Base-by-base conservation (phyloP, 2,888 invertebrate species). In the Dione vanillae region DNA sequence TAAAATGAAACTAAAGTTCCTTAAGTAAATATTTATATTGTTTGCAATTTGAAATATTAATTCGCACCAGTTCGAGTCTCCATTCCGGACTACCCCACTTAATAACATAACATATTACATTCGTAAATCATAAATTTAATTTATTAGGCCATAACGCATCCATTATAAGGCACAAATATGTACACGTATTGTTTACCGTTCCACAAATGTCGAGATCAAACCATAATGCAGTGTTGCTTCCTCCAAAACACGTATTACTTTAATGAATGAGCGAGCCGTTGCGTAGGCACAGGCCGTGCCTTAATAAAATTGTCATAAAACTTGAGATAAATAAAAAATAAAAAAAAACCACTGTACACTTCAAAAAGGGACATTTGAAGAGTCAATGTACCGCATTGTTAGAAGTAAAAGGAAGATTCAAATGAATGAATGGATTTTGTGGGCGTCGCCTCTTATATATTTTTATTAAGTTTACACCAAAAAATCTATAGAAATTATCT, bases 221-320 rank as follows among this genome's bases (percentile, higher is more conserved):
- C 59, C 65, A 56, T 71, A 66, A 69, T 74, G 69, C 70, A 75
- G 76, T 71, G 70, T 71, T 71, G 76, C 81, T 66, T 71, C 75
- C 76, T 51, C 79, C 71, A 82, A 78, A 78, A 77, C 79, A 80
- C 80, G 81, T 78, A 81, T 56, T 78, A 77, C 82, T 85, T 86
- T 88, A 90, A 90, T 90, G 89, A 90, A 90, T 88, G 88, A 86
- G 82, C 76, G 74, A 76, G 74, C 67, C 77, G 73, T 69, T 83
- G 88, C 85, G 87, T 87, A 86, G 85, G 87, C 85, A 79, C 78
- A 82, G 81, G 80, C 80, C 79, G 79, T 77, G 81, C 86, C 83
- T 83, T 88, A 87, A 90, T 91, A 90, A 91, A 91, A 87, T 86
- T 89, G 88, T 89, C 89, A 87, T 89, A 91, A 90, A 77, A 80